Evolutionary conservation across 1,140 invertebrate genomes (phyloP).

Genomic region (Dreissena rostriformis): DNA sequence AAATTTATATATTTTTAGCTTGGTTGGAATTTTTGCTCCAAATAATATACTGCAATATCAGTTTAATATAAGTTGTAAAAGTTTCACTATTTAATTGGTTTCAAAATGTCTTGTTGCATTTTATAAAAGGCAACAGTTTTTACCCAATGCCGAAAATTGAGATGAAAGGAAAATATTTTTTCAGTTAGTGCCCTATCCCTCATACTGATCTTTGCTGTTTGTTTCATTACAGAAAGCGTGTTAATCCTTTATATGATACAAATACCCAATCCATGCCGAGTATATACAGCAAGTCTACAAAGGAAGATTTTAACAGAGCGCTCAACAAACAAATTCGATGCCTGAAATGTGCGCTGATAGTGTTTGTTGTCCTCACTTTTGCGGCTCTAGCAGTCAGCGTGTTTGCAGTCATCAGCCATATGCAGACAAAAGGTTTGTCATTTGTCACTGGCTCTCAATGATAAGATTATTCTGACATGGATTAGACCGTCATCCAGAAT

Average conservation of each 20-base stretch:
- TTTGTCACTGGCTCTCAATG: too few relatives aligned
- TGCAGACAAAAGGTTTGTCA: conserved; percentile 27
- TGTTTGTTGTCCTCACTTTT: conserved; percentile 30
- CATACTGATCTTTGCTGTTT: neutral
- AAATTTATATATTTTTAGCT: conserved; percentile 5
- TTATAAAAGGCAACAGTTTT: too few relatives aligned
- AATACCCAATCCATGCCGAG: conserved; percentile 57
- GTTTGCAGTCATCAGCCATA: conserved; percentile 23
- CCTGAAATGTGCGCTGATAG: conserved; percentile 31
- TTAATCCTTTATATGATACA: conserved; percentile 51
- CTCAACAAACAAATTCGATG: conserved; percentile 33
- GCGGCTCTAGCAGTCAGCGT: conserved; percentile 39
- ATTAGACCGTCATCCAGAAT: too few relatives aligned
- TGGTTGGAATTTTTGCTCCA: neutral
- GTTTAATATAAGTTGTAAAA: too few relatives aligned
- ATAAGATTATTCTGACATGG: too few relatives aligned
- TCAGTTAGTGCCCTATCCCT: too few relatives aligned
- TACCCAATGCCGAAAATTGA: too few relatives aligned
- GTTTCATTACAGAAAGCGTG: conserved; percentile 41
- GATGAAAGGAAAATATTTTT: neutral
- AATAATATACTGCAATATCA: too few relatives aligned
- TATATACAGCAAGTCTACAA: conserved; percentile 46
- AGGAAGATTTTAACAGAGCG: neutral
- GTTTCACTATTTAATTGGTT: neutral
- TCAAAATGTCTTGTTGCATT: neutral